phyloP scores from a whole-genome alignment of 2,888 invertebrate species.

The Macroteleia sp. region DNA sequence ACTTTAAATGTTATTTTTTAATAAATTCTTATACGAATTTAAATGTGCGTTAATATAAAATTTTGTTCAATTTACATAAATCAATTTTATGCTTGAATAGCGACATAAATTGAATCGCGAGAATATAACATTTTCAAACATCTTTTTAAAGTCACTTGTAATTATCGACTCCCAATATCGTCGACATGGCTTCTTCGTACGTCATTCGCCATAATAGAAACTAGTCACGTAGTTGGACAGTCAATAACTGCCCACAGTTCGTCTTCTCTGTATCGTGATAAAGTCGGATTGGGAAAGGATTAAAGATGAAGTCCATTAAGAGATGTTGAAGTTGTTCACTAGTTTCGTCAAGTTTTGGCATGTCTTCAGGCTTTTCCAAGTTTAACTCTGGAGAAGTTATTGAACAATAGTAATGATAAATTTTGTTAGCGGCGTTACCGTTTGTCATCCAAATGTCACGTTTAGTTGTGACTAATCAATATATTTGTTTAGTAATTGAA shows the following conservation, averaged over 20 bases:
- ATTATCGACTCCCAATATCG: slow-evolving; percentile 68
- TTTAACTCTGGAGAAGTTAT: slow-evolving; percentile 7
- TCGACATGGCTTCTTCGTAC: slow-evolving; percentile 47
- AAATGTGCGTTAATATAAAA: too few species aligned
- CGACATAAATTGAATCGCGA: too few species aligned
- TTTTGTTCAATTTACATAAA: too few species aligned
- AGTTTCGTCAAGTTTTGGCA: slow-evolving; percentile 44
- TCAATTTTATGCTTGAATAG: too few species aligned
- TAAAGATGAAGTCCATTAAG: slow-evolving; percentile 75
- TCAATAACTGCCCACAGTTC: slow-evolving; percentile 68
- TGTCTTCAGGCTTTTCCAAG: slow-evolving; percentile 30
- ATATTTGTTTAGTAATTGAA: background rate
- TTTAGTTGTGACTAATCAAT: background rate
- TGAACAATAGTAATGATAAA: slow-evolving; percentile 19
- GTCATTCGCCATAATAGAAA: slow-evolving; percentile 67
- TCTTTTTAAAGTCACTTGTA: too few species aligned
- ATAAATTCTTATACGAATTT: too few species aligned
- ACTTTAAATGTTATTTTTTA: too few species aligned
- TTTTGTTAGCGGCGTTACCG: background rate
- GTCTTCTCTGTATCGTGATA: slow-evolving; percentile 38
- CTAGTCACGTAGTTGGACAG: slow-evolving; percentile 73
- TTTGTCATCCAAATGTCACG: background rate
- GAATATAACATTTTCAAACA: too few species aligned
- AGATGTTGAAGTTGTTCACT: slow-evolving; percentile 19
- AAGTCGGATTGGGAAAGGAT: slow-evolving; percentile 66